phyloP scores from a whole-genome alignment of 1,140 invertebrate species.

The Octopus bimaculoides region DNA sequence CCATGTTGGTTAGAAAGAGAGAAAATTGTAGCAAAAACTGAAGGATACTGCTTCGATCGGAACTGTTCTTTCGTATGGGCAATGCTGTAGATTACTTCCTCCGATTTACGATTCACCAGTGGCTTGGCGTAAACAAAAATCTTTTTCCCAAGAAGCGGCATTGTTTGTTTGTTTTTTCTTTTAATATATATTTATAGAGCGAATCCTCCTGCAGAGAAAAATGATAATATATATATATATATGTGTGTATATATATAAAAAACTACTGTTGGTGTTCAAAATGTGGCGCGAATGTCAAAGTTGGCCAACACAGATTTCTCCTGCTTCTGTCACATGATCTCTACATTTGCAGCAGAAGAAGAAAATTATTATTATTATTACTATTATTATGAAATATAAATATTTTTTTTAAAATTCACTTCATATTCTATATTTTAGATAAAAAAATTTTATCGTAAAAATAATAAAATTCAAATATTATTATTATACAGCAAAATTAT shows the following conservation, averaged over 20 bases:
- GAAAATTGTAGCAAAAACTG: conserved; percentile 31
- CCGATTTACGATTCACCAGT: conserved; percentile 34
- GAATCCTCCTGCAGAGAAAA: not conserved
- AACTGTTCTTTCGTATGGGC: conserved; percentile 53
- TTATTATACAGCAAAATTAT: no score
- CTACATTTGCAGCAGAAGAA: no score
- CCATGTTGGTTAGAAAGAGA: conserved; percentile 46
- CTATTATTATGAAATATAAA: no score
- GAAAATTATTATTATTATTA: no score
- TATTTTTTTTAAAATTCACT: no score
- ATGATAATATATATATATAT: not conserved
- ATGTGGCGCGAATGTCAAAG: no score
- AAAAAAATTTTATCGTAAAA: no score
- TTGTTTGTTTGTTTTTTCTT: conserved; percentile 27
- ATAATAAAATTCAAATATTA: no score
- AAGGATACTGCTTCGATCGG: conserved; percentile 55
- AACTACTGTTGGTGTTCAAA: no score
- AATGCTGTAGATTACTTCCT: conserved; percentile 48
- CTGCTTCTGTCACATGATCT: no score
- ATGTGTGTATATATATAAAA: not conserved
- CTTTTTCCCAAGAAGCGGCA: conserved; percentile 53
- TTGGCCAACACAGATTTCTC: no score
- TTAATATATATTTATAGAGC: not conserved
- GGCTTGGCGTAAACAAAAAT: conserved; percentile 39
- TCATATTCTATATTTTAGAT: no score